Conservation (phyloP, 2,888 invertebrate species). For the Acrocyrtus sp. region DNA sequence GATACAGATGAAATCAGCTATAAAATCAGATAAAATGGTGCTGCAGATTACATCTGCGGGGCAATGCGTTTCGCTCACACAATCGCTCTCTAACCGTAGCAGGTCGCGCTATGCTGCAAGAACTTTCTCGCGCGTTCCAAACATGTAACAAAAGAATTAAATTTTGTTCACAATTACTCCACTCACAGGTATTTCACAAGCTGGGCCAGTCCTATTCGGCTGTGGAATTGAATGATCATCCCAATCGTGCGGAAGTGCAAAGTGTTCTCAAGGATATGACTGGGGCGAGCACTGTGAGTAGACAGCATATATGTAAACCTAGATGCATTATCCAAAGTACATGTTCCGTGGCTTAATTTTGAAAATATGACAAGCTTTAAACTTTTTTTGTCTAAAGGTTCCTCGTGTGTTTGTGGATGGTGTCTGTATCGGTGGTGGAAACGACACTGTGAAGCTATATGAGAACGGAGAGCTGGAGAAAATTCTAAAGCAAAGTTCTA, state of each 20-base stretch:
- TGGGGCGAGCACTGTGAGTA: slow-evolving; percentile 82
- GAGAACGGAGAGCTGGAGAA: slow-evolving; percentile 75
- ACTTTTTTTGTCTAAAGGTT: slow-evolving; percentile 75
- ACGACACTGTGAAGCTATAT: slow-evolving; percentile 82
- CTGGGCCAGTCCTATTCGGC: slow-evolving; percentile 77
- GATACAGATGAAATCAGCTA: too few species aligned
- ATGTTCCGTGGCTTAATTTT: slow-evolving; percentile 3
- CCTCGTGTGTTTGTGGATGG: slow-evolving; percentile 95
- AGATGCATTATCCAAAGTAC: neutral
- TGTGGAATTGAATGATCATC: slow-evolving; percentile 83
- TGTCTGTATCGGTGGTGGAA: slow-evolving; percentile 90
- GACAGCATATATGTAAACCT: neutral
- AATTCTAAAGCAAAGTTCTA: slow-evolving; percentile 21
- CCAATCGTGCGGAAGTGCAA: slow-evolving; percentile 83
- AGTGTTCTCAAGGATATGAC: slow-evolving; percentile 80
- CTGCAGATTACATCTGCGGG: too few species aligned
- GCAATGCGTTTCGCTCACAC: too few species aligned
- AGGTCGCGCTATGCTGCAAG: too few species aligned
- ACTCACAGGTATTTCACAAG: slow-evolving; percentile 72
- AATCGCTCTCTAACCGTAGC: too few species aligned
- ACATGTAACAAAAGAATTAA: too few species aligned
- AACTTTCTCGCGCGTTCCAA: too few species aligned
- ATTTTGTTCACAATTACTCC: too few species aligned
- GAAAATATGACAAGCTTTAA: slow-evolving; percentile 61
- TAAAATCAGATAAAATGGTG: too few species aligned